Base-by-base conservation (phyloP, 2,797 vertebrate species). In the Pelochelys cantorii region DNA sequence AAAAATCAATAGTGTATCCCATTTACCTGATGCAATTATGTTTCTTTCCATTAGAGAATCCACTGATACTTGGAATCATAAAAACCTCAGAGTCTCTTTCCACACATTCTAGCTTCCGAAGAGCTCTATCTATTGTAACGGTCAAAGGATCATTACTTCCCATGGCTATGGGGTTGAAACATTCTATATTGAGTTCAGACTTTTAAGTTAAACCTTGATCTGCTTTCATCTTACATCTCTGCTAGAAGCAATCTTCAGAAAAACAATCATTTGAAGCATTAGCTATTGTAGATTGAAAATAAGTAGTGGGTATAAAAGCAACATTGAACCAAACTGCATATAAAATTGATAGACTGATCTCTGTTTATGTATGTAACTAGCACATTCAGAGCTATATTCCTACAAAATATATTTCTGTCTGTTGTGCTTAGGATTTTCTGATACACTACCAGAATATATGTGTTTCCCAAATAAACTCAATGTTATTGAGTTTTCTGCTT, bases 21-120 rank as follows among this genome's bases (percentile, higher is more conserved):
- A 84, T 94, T 93, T 85, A 31, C 57, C 42, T 84, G 65, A 79
- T 55, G 48, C 42, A 86, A 90, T 85, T 86, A 88, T 78, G 2
- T 77, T 90, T 91, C 31, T 90, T 90, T 89, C 48, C 22, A n/a
- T 54, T 82, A 87, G 48, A 34, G 84, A 88, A 92, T 89, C 52
- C 55, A 5, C 11, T 20, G 65, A 7, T 78, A 9, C 5, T 81
- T 88, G 78, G 37, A 93, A 81, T 85, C 1, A 53, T 81, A 81
- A 90, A 92, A 1, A 3, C 74, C 53, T 80, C 12, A 4, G 57
- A 80, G 15, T 52, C 11, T 13, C 78, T 92, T 89, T 52, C 59
- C 37, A 25, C 56, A 34, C 22, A 52, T 79, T 79, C 48, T 42
- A 31, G 78, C 10, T 65, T 93, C 14, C 20, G 31, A 17, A 83